Evolutionary conservation across 2,797 vertebrate genomes (phyloP).

Genomic region (Chromis chromis): DNA sequence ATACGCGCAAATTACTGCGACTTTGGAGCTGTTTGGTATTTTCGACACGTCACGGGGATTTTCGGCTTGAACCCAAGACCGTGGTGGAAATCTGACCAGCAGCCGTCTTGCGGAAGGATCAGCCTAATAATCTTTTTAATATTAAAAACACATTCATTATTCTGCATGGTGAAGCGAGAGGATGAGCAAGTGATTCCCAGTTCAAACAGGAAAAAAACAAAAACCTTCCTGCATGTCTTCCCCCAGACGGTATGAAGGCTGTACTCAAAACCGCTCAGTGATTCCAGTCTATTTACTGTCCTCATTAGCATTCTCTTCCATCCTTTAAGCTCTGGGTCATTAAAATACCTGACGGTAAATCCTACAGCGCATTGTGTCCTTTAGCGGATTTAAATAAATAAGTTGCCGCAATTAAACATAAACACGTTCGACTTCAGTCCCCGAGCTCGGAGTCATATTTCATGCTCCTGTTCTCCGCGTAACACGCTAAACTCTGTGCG

Average conservation of each 20-base stretch:
- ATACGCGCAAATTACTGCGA: conserved; percentile 54
- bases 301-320: conserved; percentile 62
- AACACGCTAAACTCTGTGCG: conserved; percentile 39
- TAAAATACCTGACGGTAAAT: conserved; percentile 52
- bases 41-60: conserved; percentile 57
- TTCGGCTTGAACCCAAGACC: conserved; percentile 41
- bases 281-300: conserved; percentile 35
- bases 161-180: conserved; percentile 13
- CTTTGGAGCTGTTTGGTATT: conserved; percentile 61
- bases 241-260: conserved; percentile 21
- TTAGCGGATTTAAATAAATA: conserved; percentile 74
- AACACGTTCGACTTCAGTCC: conserved; percentile 61
- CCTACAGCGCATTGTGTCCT: conserved; percentile 57
- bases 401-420: conserved; percentile 70
- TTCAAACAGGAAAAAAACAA: conserved; percentile 20
- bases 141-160: conserved; percentile 54
- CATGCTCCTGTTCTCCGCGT: conserved; percentile 44
- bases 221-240: conserved; percentile 13
- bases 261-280: conserved; percentile 28
- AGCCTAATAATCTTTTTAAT: conserved; percentile 56
- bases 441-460: conserved; percentile 54
- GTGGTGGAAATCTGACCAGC: conserved; percentile 26
- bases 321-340: conserved; percentile 46
- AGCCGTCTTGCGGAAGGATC: conserved; percentile 43
- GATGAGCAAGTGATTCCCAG: conserved; percentile 32